These are phyloP conservation scores for Aleiodes leptofemur DNA, from an alignment of 2,888 invertebrate genomes.

Conservation along the genomic window DNA sequence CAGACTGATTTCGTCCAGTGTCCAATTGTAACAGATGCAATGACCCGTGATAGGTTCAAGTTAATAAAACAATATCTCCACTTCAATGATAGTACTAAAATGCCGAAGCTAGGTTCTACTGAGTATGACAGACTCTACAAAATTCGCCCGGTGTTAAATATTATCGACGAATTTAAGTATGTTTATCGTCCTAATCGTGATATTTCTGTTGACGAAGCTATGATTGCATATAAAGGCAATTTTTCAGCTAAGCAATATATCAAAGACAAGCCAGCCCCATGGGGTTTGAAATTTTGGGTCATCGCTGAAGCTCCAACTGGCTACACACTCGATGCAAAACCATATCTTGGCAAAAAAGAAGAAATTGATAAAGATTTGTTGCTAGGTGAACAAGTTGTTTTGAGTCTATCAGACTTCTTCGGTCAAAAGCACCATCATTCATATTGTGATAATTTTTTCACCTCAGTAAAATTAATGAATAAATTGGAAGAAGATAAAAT, in stretches of 20 bases:
- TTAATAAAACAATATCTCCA: neutral
- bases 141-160: neutral
- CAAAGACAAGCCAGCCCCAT: neutral
- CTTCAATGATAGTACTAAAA: neutral
- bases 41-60: neutral
- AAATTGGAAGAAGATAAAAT: neutral
- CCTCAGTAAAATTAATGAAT: conserved; percentile 35
- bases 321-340: neutral
- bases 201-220: conserved; percentile 26
- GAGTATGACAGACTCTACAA: neutral
- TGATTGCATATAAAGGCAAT: conserved; percentile 9
- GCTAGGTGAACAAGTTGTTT: conserved; percentile 45
- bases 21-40: neutral
- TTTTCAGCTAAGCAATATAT: neutral
- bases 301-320: conserved; percentile 33
- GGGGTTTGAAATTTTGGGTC: neutral
- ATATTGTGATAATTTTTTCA: conserved; percentile 47
- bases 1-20: neutral
- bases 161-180: neutral
- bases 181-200: neutral
- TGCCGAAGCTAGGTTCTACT: neutral
- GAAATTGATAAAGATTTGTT: conserved; percentile 17
- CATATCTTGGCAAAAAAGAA: conserved; percentile 45
- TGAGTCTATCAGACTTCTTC: conserved; percentile 36
- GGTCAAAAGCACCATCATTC: conserved; percentile 34